Conservation (phyloP, 2,888 invertebrate species). For the Micoletzkya japonica region DNA sequence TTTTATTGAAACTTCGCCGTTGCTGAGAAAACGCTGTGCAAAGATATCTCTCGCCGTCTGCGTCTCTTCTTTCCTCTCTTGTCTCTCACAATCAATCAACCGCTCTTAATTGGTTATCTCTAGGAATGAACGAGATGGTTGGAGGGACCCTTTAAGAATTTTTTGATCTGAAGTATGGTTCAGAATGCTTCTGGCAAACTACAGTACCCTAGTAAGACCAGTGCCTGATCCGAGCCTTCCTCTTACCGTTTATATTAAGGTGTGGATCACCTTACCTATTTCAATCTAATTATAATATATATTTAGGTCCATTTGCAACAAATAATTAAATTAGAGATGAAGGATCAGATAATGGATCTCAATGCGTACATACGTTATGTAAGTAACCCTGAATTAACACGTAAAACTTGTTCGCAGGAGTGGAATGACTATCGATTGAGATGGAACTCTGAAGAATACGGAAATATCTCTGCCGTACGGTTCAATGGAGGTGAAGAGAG, state of each 20-base stretch:
- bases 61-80: too few species aligned
- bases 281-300: too few species aligned
- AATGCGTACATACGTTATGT: slow-evolving; percentile 27
- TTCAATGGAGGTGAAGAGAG: slow-evolving; percentile 27
- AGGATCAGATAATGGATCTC: slow-evolving; percentile 25
- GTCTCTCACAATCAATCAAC: too few species aligned
- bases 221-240: slow-evolving; percentile 17
- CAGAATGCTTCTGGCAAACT: slow-evolving; percentile 15
- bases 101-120: too few species aligned
- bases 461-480: slow-evolving; percentile 12
- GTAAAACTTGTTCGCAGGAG: neutral
- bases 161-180: too few species aligned
- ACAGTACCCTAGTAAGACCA: slow-evolving; percentile 23
- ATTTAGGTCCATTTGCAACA: slow-evolving; percentile 18
- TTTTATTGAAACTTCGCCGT: too few species aligned
- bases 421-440: slow-evolving; percentile 25
- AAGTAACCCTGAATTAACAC: neutral
- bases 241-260: slow-evolving; percentile 25
- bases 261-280: too few species aligned
- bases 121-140: too few species aligned
- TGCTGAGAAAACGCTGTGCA: too few species aligned
- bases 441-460: slow-evolving; percentile 18
- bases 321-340: slow-evolving; percentile 23
- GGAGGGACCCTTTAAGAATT: too few species aligned
- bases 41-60: too few species aligned